Evolutionary conservation across 2,113 vertebrate species (phyloP).

Genomic region (Accipiter virgatus): DNA sequence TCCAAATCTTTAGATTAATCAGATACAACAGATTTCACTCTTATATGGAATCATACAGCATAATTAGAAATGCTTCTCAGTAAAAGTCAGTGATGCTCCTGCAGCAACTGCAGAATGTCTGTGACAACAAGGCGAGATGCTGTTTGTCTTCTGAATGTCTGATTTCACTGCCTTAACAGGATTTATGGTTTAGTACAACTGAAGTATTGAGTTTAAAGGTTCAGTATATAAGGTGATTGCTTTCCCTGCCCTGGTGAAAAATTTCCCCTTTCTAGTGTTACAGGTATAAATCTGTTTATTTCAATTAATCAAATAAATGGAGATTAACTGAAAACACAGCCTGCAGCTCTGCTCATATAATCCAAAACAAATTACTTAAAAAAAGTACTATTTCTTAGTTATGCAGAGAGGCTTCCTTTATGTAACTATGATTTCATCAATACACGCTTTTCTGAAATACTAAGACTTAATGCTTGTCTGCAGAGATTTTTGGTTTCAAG

Average conservation of each 20-base stretch:
- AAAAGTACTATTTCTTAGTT: background rate
- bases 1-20: background rate
- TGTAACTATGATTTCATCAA: background rate
- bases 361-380: background rate
- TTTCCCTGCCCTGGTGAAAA: background rate
- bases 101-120: background rate
- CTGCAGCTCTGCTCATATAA: background rate
- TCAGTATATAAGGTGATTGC: background rate
- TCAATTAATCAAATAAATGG: background rate
- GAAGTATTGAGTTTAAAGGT: background rate
- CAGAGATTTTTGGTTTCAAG: background rate
- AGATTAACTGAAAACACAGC: background rate
- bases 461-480: background rate
- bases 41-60: background rate
- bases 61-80: background rate
- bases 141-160: background rate
- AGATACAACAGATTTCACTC: background rate
- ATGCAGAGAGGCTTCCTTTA: background rate
- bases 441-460: background rate
- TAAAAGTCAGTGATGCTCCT: background rate
- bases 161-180: background rate
- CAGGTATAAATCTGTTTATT: background rate
- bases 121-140: background rate
- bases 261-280: background rate
- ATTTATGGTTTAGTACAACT: background rate